Evolutionary conservation across 2,113 vertebrate genomes (phyloP), one percentile per base, ranked within the genome.

Genomic region (Lasiurus cinereus): DNA sequence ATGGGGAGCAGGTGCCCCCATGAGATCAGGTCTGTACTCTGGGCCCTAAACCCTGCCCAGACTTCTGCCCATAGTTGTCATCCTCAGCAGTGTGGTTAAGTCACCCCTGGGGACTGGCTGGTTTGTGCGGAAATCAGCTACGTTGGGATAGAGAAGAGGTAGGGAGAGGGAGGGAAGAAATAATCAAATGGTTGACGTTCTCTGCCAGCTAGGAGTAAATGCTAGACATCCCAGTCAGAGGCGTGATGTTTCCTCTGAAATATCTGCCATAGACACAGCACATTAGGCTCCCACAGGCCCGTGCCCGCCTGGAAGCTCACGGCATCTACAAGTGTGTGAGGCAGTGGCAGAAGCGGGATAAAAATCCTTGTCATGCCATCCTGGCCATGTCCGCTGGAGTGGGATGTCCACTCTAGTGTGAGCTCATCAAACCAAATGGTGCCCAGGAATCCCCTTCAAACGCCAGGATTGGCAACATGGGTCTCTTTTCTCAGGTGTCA

Each of bases 141-240:
- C 62, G 11, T 0, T 76, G 36, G 3, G 59, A 10, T 14, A 36
- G 2, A 48, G 15, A 88, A 83, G 84, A 54, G 6, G 11, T 64
- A 46, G 78, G 29, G 46, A 14, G 18, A 72, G 13, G 16, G 66
- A 46, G 78, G 15, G 88, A 62, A 36, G 48, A 39, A 39, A 2
- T 12, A 48, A 83, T 22, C 54, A 74, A 76, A 83, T 18, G 46
- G 33, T 87, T 78, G 36, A 67, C 36, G 29, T 72, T 33, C 82
- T 85, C 79, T 77, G 46, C 24, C 54, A 88, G 72, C 33, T n/a
- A 22, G 64, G 66, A 84, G 88, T 16, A n/a, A 80, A 70, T 83
- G 39, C 62, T 33, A 80, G 43, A 73, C 43, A 36, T 64, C 24
- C 46, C 36, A 21, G 90, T n/a, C 62, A 48, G 86, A 87, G n/a